Percentiles rank a stretch among this genome's conserved stretches.
Conservation (phyloP, 2,797 vertebrate genomes). For the Helarctos malayanus region DNA sequence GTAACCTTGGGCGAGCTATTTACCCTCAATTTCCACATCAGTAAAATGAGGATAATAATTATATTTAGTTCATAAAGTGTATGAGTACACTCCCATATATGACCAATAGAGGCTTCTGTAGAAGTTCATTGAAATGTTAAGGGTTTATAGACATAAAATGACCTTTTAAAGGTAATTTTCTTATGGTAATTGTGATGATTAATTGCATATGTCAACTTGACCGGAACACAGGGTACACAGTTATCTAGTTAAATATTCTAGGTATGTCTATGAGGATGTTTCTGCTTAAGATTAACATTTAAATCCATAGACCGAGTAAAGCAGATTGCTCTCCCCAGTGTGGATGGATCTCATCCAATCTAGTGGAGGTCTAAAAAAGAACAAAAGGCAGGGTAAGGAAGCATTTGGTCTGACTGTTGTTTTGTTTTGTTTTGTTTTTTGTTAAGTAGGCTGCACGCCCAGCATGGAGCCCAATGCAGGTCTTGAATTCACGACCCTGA, state of each 20-base stretch:
- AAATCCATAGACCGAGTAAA: not conserved
- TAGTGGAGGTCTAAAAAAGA: not conserved
- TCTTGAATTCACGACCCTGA: not conserved
- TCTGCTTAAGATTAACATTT: not conserved
- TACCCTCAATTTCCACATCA: not conserved
- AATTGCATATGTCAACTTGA: not conserved
- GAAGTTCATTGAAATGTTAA: constrained; percentile 9
- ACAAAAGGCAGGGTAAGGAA: not conserved
- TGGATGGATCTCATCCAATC: not conserved
- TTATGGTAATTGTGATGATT: not conserved
- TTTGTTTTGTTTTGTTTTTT: not conserved
- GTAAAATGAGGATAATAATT: constrained; percentile 28
- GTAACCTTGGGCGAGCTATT: not conserved
- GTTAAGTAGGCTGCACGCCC: not conserved
- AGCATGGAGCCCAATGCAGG: not conserved
- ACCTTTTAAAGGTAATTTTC: constrained; percentile 18
- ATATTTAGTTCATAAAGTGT: not conserved
- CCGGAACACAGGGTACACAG: not conserved
- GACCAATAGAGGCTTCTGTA: not conserved
- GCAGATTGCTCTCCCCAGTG: not conserved
- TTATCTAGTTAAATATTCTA: not conserved
- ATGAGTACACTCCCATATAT: not conserved
- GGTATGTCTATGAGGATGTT: not conserved
- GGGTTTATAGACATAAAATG: not conserved
- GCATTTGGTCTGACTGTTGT: not conserved